These are phyloP conservation scores for Lasioglossum baleicum DNA, from an alignment of 1,140 invertebrate genomes.

Conservation along the genomic window DNA sequence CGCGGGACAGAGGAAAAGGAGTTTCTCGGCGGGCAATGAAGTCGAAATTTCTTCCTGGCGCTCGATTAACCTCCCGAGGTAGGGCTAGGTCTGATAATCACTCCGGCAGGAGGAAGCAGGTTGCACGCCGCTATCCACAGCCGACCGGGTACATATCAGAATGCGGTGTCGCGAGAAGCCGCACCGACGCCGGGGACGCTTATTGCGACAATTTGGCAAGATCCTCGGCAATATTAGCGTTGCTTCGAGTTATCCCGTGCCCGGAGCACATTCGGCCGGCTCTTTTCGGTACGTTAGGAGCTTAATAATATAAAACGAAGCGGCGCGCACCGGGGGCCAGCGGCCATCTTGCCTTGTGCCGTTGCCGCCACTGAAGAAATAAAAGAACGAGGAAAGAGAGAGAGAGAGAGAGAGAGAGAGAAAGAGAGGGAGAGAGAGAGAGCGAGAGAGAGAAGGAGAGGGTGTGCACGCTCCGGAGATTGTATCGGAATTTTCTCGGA, in stretches of 20 bases:
- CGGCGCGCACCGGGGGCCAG: no score
- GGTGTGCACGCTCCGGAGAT: no score
- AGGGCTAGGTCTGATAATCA: conserved; percentile 18
- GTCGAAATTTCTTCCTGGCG: conserved; percentile 38
- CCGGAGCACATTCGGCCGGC: conserved; percentile 25
- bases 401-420: no score
- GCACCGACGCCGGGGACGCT: conserved; percentile 48
- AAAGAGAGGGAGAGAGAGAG: no score
- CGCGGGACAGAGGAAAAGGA: conserved; percentile 12
- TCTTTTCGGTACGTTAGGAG: conserved; percentile 61
- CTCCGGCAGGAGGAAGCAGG: conserved; percentile 16
- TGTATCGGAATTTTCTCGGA: no score
- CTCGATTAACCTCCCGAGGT: conserved; percentile 24
- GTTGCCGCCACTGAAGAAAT: no score
- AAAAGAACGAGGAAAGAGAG: no score
- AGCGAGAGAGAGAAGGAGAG: no score
- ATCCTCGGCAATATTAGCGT: conserved; percentile 60
- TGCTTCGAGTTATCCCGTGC: conserved; percentile 41
- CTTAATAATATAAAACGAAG: conserved; percentile 65
- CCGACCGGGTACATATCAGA: conserved; percentile 37
- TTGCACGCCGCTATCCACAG: background rate
- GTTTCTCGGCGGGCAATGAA: conserved; percentile 27
- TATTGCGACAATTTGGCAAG: conserved; percentile 71
- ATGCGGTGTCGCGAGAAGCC: conserved; percentile 44
- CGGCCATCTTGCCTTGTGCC: no score